phyloP scores from a whole-genome alignment of 2,797 vertebrate species.

The Hylomyscus alleni region DNA sequence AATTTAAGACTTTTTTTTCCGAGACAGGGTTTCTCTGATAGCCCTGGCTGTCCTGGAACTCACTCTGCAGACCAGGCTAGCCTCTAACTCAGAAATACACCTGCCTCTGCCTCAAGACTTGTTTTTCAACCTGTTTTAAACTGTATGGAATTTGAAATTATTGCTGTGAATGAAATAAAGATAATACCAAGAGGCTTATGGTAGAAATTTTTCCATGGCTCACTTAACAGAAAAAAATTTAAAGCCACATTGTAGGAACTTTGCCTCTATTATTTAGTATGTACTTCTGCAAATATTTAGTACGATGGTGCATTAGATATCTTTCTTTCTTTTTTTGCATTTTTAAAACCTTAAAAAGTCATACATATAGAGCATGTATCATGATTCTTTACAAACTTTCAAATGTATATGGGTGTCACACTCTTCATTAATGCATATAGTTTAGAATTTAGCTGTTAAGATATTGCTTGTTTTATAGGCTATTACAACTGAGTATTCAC shows the following conservation, averaged over 20 bases:
- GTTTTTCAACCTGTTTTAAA: constrained; percentile 18
- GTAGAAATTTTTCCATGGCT: background rate
- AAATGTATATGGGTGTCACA: background rate
- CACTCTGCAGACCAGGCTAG: too few species aligned
- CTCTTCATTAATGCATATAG: constrained; percentile 27
- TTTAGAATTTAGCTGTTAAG: constrained; percentile 23
- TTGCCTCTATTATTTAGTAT: background rate
- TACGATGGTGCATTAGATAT: background rate
- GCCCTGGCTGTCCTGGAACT: too few species aligned
- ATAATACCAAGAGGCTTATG: constrained; percentile 1
- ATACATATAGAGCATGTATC: background rate
- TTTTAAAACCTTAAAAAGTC: background rate
- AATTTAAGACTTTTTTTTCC: background rate
- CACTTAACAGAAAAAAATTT: background rate
- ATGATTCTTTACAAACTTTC: background rate
- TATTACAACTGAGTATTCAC: constrained; percentile 19
- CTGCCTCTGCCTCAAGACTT: background rate
- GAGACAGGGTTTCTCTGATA: too few species aligned
- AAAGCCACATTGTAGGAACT: background rate
- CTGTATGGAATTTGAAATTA: background rate
- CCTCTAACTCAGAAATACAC: too few species aligned
- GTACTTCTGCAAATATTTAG: background rate
- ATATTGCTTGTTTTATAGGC: background rate
- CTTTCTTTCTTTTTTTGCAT: background rate
- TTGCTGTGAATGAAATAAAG: background rate